phyloP scores from a whole-genome alignment of 2,113 vertebrate species.

The Apaloderma vittatum region DNA sequence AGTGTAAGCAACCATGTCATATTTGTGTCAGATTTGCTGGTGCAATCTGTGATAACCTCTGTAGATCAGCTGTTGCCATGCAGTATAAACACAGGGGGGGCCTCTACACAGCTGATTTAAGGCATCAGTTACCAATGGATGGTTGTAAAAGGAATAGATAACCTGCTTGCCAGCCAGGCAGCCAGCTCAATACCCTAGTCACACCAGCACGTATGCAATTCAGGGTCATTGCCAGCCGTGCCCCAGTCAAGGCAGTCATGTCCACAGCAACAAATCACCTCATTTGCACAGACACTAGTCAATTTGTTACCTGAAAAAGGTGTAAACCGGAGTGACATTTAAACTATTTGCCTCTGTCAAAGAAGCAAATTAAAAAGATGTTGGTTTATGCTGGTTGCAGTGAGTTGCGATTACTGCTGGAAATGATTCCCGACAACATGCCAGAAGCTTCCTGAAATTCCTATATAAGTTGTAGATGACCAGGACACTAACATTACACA shows the following conservation, averaged over 20 bases:
- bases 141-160: not conserved
- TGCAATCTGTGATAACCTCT: not conserved
- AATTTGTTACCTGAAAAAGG: not conserved
- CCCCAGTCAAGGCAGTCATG: not conserved
- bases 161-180: not conserved
- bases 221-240: not conserved
- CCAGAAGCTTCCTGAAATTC: conserved; percentile 33
- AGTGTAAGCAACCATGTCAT: not conserved
- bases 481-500: not conserved
- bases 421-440: not conserved
- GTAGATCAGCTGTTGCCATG: not conserved
- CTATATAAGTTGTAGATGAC: not conserved
- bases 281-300: not conserved
- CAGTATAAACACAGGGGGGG: not conserved
- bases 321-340: conserved; percentile 44
- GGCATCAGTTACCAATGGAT: not conserved
- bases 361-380: conserved; percentile 65
- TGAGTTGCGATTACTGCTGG: conserved; percentile 13
- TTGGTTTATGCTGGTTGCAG: conserved; percentile 15
- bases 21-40: not conserved
- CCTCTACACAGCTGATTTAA: not conserved
- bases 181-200: not conserved
- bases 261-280: not conserved
- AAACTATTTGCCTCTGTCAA: conserved; percentile 48
- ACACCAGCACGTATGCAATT: accelerated